Evolutionary conservation across 2,888 invertebrate species (phyloP).

Genomic region (Apamea monoglypha): DNA sequence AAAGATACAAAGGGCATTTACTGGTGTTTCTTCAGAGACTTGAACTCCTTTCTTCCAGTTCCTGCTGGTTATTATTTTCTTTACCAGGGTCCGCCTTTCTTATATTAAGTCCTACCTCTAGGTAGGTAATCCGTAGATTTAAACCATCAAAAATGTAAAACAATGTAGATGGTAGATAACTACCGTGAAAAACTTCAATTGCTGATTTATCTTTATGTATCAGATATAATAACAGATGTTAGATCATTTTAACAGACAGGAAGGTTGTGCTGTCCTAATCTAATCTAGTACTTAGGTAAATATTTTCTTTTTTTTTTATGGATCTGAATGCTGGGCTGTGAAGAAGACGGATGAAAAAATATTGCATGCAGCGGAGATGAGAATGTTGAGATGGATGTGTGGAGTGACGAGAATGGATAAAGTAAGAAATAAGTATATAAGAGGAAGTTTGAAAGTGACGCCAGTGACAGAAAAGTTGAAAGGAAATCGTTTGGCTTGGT

Average conservation of each 20-base stretch:
- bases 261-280: background rate
- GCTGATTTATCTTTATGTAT: background rate
- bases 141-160: background rate
- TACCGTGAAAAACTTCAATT: background rate
- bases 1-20: background rate
- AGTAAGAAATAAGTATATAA: too few species aligned
- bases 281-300: background rate
- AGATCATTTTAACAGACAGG: background rate
- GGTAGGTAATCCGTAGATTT: background rate
- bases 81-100: background rate
- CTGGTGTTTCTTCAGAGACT: background rate
- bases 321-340: too few species aligned
- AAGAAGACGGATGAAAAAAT: too few species aligned
- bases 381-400: too few species aligned
- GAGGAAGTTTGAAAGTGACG: too few species aligned
- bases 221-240: slow-evolving; percentile 13
- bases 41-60: background rate
- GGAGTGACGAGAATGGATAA: too few species aligned
- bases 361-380: too few species aligned
- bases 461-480: too few species aligned
- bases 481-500: too few species aligned
- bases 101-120: background rate
- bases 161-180: background rate
- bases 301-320: too few species aligned
- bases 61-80: background rate